phyloP scores from a whole-genome alignment of 1,140 invertebrate genomes.

The Apis mellifera region Amel_HAv3.1 CM009942.2:7485001-7485500 shows the following conservation, averaged over 20 bases:
- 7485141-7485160: too few species aligned
- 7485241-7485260: background rate
- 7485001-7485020: constrained; percentile 30
- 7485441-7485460: background rate
- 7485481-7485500: too few species aligned
- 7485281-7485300: constrained; percentile 23
- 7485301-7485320: constrained; percentile 27
- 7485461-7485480: too few species aligned
- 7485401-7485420: constrained; percentile 23
- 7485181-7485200: too few species aligned
- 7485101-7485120: too few species aligned
- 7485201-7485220: background rate
- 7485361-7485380: constrained; percentile 33
- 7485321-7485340: constrained; percentile 29
- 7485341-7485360: constrained; percentile 32
- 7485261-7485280: constrained; percentile 18
- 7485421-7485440: constrained; percentile 33
- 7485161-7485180: too few species aligned
- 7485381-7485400: constrained; percentile 38
- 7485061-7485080: too few species aligned
- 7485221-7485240: background rate
- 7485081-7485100: too few species aligned
- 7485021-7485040: constrained; percentile 25
- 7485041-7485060: constrained; percentile 21
- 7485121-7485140: too few species aligned